Base-by-base conservation (phyloP, 2,888 invertebrate species). In the Augiades crinisus region DNA sequence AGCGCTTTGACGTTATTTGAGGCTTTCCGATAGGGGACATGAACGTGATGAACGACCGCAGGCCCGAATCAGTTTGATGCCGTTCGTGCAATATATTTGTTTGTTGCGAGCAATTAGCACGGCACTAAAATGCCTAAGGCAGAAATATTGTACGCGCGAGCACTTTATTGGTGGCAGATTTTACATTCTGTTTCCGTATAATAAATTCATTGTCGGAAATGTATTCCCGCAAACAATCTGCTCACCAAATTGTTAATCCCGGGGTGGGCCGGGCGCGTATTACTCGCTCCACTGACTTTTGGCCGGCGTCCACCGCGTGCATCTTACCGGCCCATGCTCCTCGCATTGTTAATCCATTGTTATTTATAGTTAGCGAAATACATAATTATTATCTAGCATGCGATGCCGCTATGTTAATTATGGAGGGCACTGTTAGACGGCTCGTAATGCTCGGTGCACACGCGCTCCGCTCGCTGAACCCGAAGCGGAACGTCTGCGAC, bases 231-330 rank as follows among this genome's bases (percentile, higher is more conserved):
- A 67, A 75, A 75, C 73, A 73, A 75, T 71, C 71, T 69, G 70
- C 72, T 70, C 73, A 75, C 72, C 66, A 68, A 75, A 77, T 73
- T 70, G 74, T 72, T 81, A 78, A 78, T 80, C 69, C 71, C 61
- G 49, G 57, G 58, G 57, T 61, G 60, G 65, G 67, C 66, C 61
- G 61, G 65, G 59, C 65, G 58, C 67, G 58, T 61, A 78, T 81
- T 79, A 80, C 58, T 61, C 76, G 81, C 71, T 65, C 59, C 59
- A 70, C 58, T 72, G 75, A 68, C 68, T 76, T 63, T 86, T 86
- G 85, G 86, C 83, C 59, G 59, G 22, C 64, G 68, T 77, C 81
- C 82, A 83, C 76, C 67, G 62, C 70, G 72, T 81, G 73, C 70
- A 70, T 78, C 72, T 75, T 71, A 60, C 59, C 61, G 63, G 57